Evolutionary conservation across 2,113 vertebrate species (phyloP).

Genomic region (Esox niger): DNA sequence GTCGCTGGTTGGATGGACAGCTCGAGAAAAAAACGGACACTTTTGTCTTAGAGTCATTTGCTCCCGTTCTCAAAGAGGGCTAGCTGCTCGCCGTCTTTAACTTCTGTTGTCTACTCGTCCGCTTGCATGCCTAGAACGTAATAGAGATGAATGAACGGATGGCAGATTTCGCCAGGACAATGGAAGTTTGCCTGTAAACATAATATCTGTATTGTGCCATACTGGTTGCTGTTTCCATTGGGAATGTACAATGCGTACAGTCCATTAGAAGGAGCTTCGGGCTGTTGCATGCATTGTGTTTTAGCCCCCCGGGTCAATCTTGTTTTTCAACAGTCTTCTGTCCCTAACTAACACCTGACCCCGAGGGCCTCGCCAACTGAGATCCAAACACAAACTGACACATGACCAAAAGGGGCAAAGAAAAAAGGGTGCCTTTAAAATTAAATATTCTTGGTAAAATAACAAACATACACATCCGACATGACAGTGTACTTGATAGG

Average conservation of each 20-base stretch:
- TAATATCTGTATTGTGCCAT: background rate
- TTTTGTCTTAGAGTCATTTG: constrained; percentile 65
- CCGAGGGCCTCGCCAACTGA: background rate
- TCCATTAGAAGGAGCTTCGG: background rate
- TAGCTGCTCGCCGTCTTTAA: background rate
- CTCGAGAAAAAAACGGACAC: constrained; percentile 78
- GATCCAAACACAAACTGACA: background rate
- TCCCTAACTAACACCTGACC: constrained; percentile 14
- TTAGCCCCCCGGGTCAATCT: constrained; percentile 4
- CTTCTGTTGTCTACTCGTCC: background rate
- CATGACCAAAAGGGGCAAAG: constrained; percentile 4
- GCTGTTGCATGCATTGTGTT: background rate
- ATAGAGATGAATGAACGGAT: too few species aligned
- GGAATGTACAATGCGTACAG: background rate
- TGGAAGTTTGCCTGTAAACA: too few species aligned
- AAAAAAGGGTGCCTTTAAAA: background rate
- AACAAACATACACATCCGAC: constrained; percentile 1
- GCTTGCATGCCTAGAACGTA: too few species aligned
- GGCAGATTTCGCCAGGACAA: too few species aligned
- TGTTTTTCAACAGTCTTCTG: constrained; percentile 21
- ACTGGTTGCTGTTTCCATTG: background rate
- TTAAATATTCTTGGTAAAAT: constrained; percentile 3
- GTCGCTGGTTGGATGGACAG: constrained; percentile 69
- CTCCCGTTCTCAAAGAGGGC: constrained; percentile 8
- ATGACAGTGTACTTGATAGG: background rate